Evolutionary conservation across 1,140 invertebrate genomes (phyloP).

Genomic region (Pseudachorutes palmiensis): DNA sequence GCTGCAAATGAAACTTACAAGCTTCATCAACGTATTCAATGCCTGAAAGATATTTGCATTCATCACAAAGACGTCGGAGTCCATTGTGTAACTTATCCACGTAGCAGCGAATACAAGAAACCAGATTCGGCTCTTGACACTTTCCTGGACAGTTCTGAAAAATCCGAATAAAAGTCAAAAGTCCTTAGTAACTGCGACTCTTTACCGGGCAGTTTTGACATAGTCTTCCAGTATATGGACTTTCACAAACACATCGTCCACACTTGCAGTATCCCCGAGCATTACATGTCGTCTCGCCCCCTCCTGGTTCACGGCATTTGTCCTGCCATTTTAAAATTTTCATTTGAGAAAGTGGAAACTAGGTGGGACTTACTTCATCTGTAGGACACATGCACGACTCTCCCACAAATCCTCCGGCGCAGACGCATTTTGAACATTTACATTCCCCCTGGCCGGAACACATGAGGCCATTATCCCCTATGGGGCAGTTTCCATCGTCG

Average conservation of each 20-base stretch:
- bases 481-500: slow-evolving; percentile 89
- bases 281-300: slow-evolving; percentile 3
- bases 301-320: background rate
- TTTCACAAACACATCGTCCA: slow-evolving; percentile 73
- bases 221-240: slow-evolving; percentile 66
- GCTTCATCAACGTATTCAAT: slow-evolving; percentile 3
- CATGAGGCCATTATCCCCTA: slow-evolving; percentile 57
- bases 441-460: slow-evolving; percentile 81
- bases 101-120: slow-evolving; percentile 76
- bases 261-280: slow-evolving; percentile 50
- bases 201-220: slow-evolving; percentile 87
- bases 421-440: slow-evolving; percentile 33
- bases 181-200: slow-evolving; percentile 38
- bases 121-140: slow-evolving; percentile 56
- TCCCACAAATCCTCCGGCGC: slow-evolving; percentile 18
- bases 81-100: slow-evolving; percentile 42
- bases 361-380: background rate
- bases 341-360: background rate
- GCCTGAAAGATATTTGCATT: background rate
- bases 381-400: slow-evolving; percentile 14
- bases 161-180: slow-evolving; percentile 17
- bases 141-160: slow-evolving; percentile 69
- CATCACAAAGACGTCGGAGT: background rate
- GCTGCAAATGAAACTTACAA: slow-evolving; percentile 7
- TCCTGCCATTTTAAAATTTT: background rate